These are phyloP conservation scores for Caretta caretta DNA, from an alignment of 2,113 vertebrate species.

Conservation along the genomic window DNA sequence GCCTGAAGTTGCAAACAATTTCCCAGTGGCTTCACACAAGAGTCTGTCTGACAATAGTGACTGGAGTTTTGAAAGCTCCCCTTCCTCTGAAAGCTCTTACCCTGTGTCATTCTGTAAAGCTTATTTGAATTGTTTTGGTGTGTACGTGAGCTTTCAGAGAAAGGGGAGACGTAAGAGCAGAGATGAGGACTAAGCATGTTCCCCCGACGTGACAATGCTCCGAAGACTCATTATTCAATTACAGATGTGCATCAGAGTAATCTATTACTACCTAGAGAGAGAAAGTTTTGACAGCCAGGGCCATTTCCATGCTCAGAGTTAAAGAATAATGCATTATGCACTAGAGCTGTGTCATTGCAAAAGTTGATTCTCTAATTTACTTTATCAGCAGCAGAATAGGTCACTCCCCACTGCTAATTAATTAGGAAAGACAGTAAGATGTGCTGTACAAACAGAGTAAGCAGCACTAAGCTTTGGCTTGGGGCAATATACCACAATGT, in stretches of 20 bases:
- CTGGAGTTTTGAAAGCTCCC: not conserved
- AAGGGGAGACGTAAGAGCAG: not conserved
- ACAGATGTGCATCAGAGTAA: not conserved
- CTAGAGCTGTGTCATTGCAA: not conserved
- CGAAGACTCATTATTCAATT: not conserved
- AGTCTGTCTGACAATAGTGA: conserved; percentile 1
- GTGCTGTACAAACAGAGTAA: not conserved
- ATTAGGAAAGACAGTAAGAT: not conserved
- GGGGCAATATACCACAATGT: not conserved
- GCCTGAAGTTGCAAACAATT: not conserved
- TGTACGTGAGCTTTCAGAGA: not conserved
- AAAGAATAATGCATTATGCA: not conserved
- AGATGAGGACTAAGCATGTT: not conserved
- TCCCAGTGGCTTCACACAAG: not conserved
- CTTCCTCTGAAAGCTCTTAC: not conserved
- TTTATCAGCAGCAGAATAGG: not conserved
- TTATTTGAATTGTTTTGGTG: not conserved
- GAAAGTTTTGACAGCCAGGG: not conserved
- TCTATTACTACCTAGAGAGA: not conserved
- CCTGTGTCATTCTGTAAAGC: not conserved
- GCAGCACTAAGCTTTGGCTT: not conserved
- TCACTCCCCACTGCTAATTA: not conserved
- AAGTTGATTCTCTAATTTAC: not conserved
- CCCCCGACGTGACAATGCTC: not conserved
- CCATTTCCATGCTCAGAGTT: not conserved